phyloP scores from a whole-genome alignment of 1,140 invertebrate species.

The Lepidostoma basale region DNA sequence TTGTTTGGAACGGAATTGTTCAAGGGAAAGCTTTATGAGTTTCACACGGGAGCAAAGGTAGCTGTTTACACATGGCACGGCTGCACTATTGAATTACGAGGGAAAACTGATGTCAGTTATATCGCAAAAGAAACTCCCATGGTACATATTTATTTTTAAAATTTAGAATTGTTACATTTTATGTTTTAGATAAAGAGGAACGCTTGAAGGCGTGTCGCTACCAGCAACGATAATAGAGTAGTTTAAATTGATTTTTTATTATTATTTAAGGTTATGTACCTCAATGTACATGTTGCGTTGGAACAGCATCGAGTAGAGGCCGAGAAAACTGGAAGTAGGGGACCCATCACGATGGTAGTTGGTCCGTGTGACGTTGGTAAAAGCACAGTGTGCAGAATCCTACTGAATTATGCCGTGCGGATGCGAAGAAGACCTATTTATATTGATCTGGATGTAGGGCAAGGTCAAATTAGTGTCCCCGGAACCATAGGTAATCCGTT shows the following conservation, averaged over 20 bases:
- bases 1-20: slow-evolving; percentile 97
- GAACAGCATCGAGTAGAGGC: slow-evolving; percentile 87
- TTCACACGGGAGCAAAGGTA: slow-evolving; percentile 88
- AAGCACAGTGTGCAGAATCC: slow-evolving; percentile 85
- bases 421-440: slow-evolving; percentile 85
- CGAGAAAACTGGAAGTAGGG: slow-evolving; percentile 72
- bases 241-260: slow-evolving; percentile 10
- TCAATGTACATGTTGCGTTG: slow-evolving; percentile 93
- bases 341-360: slow-evolving; percentile 88
- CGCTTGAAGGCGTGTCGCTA: not conserved
- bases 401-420: slow-evolving; percentile 93
- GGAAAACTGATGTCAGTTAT: slow-evolving; percentile 91
- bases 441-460: slow-evolving; percentile 96
- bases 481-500: slow-evolving; percentile 85
- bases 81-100: slow-evolving; percentile 81
- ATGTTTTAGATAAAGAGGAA: not conserved
- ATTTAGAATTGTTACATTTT: not conserved
- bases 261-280: slow-evolving; percentile 71
- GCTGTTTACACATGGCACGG: slow-evolving; percentile 97
- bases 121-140: slow-evolving; percentile 96
- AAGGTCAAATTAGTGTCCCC: slow-evolving; percentile 91
- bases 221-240: not conserved
- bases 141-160: slow-evolving; percentile 57
- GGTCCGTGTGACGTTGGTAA: slow-evolving; percentile 97
- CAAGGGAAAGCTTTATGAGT: slow-evolving; percentile 91